Conservation (phyloP, 2,888 invertebrate species). For the Troglohyphantes excavatus region DNA sequence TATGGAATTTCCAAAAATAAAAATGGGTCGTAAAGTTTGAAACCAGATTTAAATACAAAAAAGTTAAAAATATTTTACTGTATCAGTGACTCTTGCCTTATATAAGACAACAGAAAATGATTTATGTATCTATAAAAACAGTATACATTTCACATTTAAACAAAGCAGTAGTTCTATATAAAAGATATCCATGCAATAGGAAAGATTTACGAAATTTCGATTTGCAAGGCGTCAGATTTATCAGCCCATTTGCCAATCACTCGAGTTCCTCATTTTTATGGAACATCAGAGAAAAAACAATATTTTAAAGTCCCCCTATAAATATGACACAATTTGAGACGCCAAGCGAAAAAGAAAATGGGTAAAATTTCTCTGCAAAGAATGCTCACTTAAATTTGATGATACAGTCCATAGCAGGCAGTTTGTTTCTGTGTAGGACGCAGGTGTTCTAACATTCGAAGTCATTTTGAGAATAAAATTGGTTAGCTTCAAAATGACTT, state of each 20-base stretch:
- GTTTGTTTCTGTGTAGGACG: constrained; percentile 55
- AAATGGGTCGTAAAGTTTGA: too few species aligned
- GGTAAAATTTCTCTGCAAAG: constrained; percentile 43
- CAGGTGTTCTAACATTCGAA: constrained; percentile 62
- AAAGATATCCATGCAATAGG: constrained; percentile 3
- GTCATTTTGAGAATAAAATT: constrained; percentile 72
- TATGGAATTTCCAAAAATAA: too few species aligned
- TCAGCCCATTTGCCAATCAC: constrained; percentile 58
- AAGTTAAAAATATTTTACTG: background rate
- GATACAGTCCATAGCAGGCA: constrained; percentile 54
- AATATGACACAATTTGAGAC: constrained; percentile 47
- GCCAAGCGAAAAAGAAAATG: constrained; percentile 50
- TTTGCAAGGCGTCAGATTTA: constrained; percentile 53
- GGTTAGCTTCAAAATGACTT: constrained; percentile 70
- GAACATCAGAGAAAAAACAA: constrained; percentile 28
- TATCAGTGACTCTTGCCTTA: background rate
- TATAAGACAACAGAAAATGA: background rate
- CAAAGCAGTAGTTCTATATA: background rate
- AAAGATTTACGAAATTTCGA: constrained; percentile 30
- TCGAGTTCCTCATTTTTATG: constrained; percentile 4
- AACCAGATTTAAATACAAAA: too few species aligned
- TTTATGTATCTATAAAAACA: background rate
- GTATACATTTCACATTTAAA: constrained; percentile 10
- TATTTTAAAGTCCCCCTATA: constrained; percentile 40
- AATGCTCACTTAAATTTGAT: constrained; percentile 68